Evolutionary conservation across 2,888 invertebrate species (phyloP), one percentile per base, ranked within the genome.

Genomic region (Phalangium opilio): DNA sequence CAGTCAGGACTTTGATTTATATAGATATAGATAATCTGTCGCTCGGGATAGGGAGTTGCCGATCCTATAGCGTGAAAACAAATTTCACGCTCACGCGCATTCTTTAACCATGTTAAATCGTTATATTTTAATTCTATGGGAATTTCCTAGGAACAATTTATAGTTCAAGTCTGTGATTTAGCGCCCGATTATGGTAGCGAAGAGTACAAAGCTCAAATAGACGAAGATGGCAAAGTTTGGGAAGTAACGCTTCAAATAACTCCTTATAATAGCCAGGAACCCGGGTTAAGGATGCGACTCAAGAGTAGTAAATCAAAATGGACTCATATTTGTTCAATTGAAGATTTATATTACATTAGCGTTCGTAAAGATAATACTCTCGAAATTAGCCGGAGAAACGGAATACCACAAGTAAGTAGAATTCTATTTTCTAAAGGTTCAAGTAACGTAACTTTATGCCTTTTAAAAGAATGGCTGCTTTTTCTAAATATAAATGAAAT

Each of bases 261-360:
- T 49, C 55, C 57, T 12, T 56, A 45, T 43, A 47, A 53, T 44
- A 10, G 40, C 12, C 34, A 41, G n/a, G 43, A 51, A 35, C 52
- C 57, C 41, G 57, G 57, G 3, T 41, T 57, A 10, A 41, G 53
- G n/a, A 52, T 53, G 44, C 44, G 43, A 41, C 27, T 51, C 5
- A 35, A 43, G 5, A 47, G 35, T 33, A 49, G 49, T 32, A 55
- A 50, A 50, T 45, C 42, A 56, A 40, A 38, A 3, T 58, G 58
- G 54, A 51, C 44, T 8, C 55, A 55, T 34, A 42, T 62, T 11
- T 83, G 85, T 60, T 73, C 78, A 33, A 78, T 89, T 60, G 85
- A 85, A 64, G 84, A 87, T 58, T 69, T 90, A 51, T 84, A 83
- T 62, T 84, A 80, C 62, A 69, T 89, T 57, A 58, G 59, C 11